Evolutionary conservation across 2,113 vertebrate species (phyloP).

Genomic region (Scomber scombrus): DNA sequence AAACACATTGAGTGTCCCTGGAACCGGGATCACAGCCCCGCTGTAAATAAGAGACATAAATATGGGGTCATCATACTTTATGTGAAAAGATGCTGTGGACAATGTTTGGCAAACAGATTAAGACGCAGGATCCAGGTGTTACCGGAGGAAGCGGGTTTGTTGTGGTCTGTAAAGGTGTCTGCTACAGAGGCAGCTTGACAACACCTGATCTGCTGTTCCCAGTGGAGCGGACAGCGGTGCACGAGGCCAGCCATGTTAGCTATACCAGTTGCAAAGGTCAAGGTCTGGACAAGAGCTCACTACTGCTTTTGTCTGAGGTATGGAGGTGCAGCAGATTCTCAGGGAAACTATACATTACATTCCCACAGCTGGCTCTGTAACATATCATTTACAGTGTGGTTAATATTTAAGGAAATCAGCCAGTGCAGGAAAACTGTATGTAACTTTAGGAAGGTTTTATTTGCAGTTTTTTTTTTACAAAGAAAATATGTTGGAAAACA

Average conservation of each 20-base stretch:
- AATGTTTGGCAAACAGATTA: slow-evolving; percentile 55
- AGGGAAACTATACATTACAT: slow-evolving; percentile 47
- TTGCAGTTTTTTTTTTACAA: not conserved
- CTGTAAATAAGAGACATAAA: slow-evolving; percentile 45
- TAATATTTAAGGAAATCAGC: slow-evolving; percentile 56
- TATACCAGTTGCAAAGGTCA: slow-evolving; percentile 63
- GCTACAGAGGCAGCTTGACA: slow-evolving; percentile 61
- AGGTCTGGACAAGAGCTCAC: slow-evolving; percentile 72
- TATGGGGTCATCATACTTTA: not conserved
- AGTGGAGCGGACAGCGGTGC: slow-evolving; percentile 19
- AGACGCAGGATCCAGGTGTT: slow-evolving; percentile 38
- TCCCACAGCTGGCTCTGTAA: slow-evolving; percentile 61
- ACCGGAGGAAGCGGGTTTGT: slow-evolving; percentile 51
- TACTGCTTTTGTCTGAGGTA: slow-evolving; percentile 41
- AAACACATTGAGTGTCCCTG: slow-evolving; percentile 66
- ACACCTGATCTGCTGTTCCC: slow-evolving; percentile 65
- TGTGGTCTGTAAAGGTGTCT: slow-evolving; percentile 61
- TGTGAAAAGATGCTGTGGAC: not conserved
- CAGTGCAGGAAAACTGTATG: slow-evolving; percentile 43
- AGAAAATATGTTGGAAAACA: slow-evolving; percentile 13
- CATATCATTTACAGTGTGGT: slow-evolving; percentile 52
- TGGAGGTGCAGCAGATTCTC: slow-evolving; percentile 47
- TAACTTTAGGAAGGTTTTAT: slow-evolving; percentile 56
- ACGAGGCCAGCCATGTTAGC: slow-evolving; percentile 34
- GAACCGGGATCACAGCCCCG: slow-evolving; percentile 29